Evolutionary conservation across 2,888 invertebrate genomes (phyloP).

Genomic region (Stenurella melanura): DNA sequence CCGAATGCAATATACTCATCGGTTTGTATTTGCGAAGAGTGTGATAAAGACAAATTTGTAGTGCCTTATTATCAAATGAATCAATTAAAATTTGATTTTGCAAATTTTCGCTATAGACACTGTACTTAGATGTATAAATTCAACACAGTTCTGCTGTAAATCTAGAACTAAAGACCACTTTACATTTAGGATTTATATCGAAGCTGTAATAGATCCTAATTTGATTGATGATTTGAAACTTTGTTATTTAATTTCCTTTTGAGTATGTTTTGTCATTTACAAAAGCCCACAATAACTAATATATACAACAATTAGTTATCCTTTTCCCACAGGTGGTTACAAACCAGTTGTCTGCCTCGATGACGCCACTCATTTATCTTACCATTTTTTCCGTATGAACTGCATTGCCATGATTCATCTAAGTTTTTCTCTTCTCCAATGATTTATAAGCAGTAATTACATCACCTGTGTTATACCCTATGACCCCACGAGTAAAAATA

Average conservation of each 20-base stretch:
- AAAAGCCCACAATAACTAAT: not conserved
- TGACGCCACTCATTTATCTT: not conserved
- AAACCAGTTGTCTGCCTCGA: conserved; percentile 3
- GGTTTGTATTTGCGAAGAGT: too few relatives aligned
- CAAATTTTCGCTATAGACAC: too few relatives aligned
- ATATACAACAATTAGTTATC: not conserved
- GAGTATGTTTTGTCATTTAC: not conserved
- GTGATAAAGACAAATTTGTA: too few relatives aligned
- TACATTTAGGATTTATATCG: too few relatives aligned
- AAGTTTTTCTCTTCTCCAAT: not conserved
- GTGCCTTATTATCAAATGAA: too few relatives aligned
- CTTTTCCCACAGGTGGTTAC: not conserved
- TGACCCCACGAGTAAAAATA: not conserved
- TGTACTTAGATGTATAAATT: too few relatives aligned
- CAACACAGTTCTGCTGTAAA: too few relatives aligned
- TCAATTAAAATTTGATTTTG: too few relatives aligned
- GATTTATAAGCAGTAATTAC: not conserved
- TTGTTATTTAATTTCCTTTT: not conserved
- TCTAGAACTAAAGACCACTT: too few relatives aligned
- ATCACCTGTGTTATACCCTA: not conserved
- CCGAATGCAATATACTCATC: too few relatives aligned
- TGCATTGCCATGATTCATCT: not conserved
- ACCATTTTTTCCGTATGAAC: not conserved
- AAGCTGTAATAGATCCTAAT: not conserved
- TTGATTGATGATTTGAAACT: not conserved